phyloP scores from a whole-genome alignment of 1,140 invertebrate genomes.

The Monomorium pharaonis region DNA sequence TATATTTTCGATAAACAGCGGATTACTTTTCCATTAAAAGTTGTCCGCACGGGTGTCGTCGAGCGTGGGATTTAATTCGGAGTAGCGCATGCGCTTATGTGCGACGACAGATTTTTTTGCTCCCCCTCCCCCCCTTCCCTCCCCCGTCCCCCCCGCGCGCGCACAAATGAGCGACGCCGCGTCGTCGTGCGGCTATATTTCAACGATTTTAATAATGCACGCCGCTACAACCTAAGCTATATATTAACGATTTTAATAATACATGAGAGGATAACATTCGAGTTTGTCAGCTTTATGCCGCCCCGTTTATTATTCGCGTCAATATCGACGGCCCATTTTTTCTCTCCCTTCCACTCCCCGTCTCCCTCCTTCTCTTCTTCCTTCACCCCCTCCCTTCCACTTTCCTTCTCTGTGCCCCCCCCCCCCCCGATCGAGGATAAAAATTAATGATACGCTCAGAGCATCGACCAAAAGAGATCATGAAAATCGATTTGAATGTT shows the following conservation, averaged over 20 bases:
- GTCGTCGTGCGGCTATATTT: constrained; percentile 16
- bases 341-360: too few relatives aligned
- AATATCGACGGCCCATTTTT: constrained; percentile 53
- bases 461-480: constrained; percentile 54
- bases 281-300: constrained; percentile 50
- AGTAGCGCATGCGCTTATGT: neutral
- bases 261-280: constrained; percentile 51
- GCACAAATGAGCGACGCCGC: constrained; percentile 9
- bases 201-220: constrained; percentile 55
- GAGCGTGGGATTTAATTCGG: constrained; percentile 51
- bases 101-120: constrained; percentile 29
- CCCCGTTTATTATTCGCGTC: constrained; percentile 43
- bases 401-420: neutral
- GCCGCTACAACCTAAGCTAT: constrained; percentile 42
- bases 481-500: constrained; percentile 54
- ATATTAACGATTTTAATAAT: constrained; percentile 58
- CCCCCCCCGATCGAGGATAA: constrained; percentile 44
- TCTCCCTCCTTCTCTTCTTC: neutral
- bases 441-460: constrained; percentile 56
- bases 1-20: constrained; percentile 59
- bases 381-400: neutral
- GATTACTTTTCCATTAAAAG: constrained; percentile 60
- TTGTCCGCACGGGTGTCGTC: constrained; percentile 43
- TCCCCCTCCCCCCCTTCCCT: too few relatives aligned
- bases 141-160: too few relatives aligned